Percentiles rank a stretch among this genome's conserved stretches.
These are phyloP conservation scores for Tapera naevia DNA, from an alignment of 2,797 vertebrate genomes.

Conservation along the genomic window DNA sequence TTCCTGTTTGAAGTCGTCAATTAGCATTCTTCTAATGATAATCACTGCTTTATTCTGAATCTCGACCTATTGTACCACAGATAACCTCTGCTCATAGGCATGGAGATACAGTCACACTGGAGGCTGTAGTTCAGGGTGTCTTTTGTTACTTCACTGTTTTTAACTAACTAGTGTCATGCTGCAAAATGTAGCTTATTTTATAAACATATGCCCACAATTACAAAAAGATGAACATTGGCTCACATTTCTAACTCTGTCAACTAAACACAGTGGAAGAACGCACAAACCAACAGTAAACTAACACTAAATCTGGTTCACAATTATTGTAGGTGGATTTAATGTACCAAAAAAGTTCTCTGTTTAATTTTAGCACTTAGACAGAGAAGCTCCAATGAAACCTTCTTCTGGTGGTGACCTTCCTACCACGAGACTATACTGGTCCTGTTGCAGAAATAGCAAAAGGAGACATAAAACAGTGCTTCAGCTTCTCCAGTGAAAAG, in stretches of 20 bases:
- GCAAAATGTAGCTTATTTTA: not conserved
- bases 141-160: not conserved
- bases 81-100: not conserved
- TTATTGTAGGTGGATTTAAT: not conserved
- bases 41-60: not conserved
- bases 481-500: not conserved
- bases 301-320: not conserved
- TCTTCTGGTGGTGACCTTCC: not conserved
- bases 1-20: constrained; percentile 10
- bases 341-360: not conserved
- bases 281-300: not conserved
- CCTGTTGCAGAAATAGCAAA: not conserved
- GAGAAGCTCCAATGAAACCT: not conserved
- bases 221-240: not conserved
- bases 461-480: not conserved
- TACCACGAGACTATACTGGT: not conserved
- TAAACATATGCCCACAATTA: not conserved
- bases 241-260: not conserved
- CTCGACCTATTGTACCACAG: not conserved
- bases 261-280: not conserved
- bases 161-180: not conserved
- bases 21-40: constrained; percentile 22
- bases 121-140: not conserved
- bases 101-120: not conserved
- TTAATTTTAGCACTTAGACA: not conserved